Conservation (phyloP, 2,888 invertebrate genomes). For the Oligia fasciuncula region DNA sequence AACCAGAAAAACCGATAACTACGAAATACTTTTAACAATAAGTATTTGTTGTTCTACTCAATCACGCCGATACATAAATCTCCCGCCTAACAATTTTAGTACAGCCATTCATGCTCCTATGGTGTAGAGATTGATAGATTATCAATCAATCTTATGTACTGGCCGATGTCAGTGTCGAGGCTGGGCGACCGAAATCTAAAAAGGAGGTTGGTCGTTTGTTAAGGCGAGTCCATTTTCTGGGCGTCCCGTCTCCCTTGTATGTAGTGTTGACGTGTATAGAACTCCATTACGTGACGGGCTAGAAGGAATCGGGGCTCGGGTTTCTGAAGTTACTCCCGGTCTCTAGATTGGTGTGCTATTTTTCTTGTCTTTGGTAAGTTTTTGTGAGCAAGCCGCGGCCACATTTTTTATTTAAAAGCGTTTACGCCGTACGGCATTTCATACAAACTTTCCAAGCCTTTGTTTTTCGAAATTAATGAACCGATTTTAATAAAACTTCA, state of each 20-base stretch:
- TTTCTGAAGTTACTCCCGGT: conserved; percentile 45
- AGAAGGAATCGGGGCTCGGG: conserved; percentile 52
- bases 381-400: background rate
- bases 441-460: too few relatives aligned
- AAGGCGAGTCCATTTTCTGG: conserved; percentile 67
- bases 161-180: conserved; percentile 56
- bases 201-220: conserved; percentile 71
- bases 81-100: conserved; percentile 26
- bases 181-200: conserved; percentile 69
- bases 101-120: conserved; percentile 28
- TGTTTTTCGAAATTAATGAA: too few relatives aligned
- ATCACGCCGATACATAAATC: conserved; percentile 45
- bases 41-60: conserved; percentile 43
- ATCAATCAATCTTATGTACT: conserved; percentile 67
- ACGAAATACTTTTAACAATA: conserved; percentile 25
- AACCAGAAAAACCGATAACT: conserved; percentile 35
- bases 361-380: conserved; percentile 7
- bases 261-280: conserved; percentile 69
- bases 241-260: conserved; percentile 57
- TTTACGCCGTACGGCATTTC: too few relatives aligned
- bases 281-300: conserved; percentile 63
- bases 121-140: conserved; percentile 58
- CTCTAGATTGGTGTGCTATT: conserved; percentile 29
- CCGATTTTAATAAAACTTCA: too few relatives aligned
- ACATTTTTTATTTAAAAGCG: conserved; percentile 5